Conservation (phyloP, 1,140 invertebrate species). For the Drosophila obscura region DNA sequence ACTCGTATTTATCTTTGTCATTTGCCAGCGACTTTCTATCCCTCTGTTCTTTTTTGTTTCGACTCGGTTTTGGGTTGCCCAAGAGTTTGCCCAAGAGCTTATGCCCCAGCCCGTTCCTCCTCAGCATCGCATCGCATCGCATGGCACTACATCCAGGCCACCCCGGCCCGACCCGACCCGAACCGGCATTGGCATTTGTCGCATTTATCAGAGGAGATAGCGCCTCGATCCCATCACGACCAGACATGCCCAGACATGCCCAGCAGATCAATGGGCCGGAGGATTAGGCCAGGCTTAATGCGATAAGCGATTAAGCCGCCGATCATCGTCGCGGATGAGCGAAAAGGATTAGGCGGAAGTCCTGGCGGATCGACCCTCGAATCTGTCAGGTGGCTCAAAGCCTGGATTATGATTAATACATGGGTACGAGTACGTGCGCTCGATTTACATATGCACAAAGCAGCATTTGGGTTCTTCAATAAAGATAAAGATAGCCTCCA, state of each 20-base stretch:
- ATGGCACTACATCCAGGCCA: no score
- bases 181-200: neutral
- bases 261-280: slow-evolving; percentile 17
- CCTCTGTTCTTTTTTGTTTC: slow-evolving; percentile 10
- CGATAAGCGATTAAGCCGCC: slow-evolving; percentile 46
- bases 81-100: slow-evolving; percentile 32
- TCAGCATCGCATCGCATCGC: neutral
- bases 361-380: no score
- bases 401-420: no score
- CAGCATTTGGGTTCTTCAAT: no score
- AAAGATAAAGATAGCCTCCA: no score
- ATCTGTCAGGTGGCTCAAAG: no score
- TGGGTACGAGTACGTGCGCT: no score
- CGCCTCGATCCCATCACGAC: no score
- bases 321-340: slow-evolving; percentile 43
- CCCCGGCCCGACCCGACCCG: no score
- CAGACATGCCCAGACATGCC: slow-evolving; percentile 20
- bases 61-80: slow-evolving; percentile 17
- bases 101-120: slow-evolving; percentile 1
- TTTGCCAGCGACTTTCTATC: slow-evolving; percentile 53
- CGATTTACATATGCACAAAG: no score
- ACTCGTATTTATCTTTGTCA: slow-evolving; percentile 67
- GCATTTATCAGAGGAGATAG: slow-evolving; percentile 27
- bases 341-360: slow-evolving; percentile 3
- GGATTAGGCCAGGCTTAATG: slow-evolving; percentile 20